These are phyloP conservation scores for Lasiurus borealis DNA, from an alignment of 2,113 vertebrate species.

Conservation along the genomic window DNA sequence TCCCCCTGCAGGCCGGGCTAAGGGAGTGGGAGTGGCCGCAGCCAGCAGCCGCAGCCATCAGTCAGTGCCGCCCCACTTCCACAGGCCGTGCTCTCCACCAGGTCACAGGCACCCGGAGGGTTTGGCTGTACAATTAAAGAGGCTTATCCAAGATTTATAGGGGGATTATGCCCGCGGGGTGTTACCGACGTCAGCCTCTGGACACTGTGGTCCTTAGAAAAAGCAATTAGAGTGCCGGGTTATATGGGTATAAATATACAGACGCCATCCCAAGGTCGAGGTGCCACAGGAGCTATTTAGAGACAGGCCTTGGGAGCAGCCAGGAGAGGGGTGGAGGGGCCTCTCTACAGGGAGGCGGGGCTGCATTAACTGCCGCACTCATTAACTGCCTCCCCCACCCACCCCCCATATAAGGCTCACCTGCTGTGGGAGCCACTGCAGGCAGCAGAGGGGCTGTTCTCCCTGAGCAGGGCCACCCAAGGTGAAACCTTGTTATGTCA, in stretches of 20 bases:
- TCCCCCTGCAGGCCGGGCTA: background rate
- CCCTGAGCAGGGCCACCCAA: no score
- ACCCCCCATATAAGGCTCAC: background rate
- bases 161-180: conserved; percentile 72
- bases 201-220: conserved; percentile 72
- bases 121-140: conserved; percentile 74
- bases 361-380: background rate
- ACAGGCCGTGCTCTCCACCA: background rate
- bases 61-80: background rate
- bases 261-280: conserved; percentile 36
- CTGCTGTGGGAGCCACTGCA: background rate
- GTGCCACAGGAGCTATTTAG: background rate
- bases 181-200: conserved; percentile 58
- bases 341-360: background rate
- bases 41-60: background rate
- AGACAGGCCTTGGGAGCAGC: background rate
- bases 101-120: background rate
- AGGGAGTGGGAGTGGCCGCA: background rate
- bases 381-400: no score
- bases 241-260: conserved; percentile 63
- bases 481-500: no score
- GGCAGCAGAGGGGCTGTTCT: rapidly evolving
- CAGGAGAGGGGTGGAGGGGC: background rate
- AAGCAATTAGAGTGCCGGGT: conserved; percentile 76
- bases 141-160: conserved; percentile 71